A percentile compares a stretch with the other conserved stretches of the same genome.
Evolutionary conservation across 35 echinoderm and acorn worm genomes (phyloP).

Genomic region (Acanthaster planci): DNA sequence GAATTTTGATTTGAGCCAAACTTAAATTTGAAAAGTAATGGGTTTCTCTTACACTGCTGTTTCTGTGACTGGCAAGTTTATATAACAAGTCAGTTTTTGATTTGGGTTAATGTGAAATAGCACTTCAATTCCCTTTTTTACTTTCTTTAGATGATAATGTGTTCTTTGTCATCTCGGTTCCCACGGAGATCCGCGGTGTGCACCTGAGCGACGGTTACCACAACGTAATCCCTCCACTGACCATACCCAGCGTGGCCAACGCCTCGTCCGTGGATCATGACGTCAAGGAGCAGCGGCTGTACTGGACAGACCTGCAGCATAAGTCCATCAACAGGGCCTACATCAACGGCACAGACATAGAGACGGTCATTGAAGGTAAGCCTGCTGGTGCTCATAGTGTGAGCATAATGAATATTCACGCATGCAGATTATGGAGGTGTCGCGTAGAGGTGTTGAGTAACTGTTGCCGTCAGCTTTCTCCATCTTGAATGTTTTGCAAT

Average conservation of each 20-base stretch:
- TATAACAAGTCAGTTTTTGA: not conserved
- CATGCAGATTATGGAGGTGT: too few relatives aligned
- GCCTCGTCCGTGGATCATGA: constrained; percentile 78
- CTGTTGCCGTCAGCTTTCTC: too few relatives aligned
- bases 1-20: too few relatives aligned
- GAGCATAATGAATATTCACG: not conserved
- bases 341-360: constrained; percentile 71
- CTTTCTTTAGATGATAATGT: constrained; percentile 47
- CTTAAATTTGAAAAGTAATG: too few relatives aligned
- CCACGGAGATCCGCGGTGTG: constrained; percentile 72
- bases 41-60: not conserved
- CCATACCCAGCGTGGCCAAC: constrained; percentile 72
- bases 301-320: constrained; percentile 75
- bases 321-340: constrained; percentile 70
- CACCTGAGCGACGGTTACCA: constrained; percentile 60
- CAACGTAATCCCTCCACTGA: constrained; percentile 86
- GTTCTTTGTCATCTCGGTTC: constrained; percentile 77
- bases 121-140: not conserved
- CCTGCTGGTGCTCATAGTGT: not conserved
- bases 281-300: constrained; percentile 57
- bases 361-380: constrained; percentile 71
- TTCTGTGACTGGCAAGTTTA: not conserved
- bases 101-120: not conserved
- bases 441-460: too few relatives aligned
- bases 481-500: too few relatives aligned